Percentiles rank a stretch among this genome's conserved stretches.
phyloP scores from a whole-genome alignment of 1,140 invertebrate genomes.

The Drosophila yakuba region DNA sequence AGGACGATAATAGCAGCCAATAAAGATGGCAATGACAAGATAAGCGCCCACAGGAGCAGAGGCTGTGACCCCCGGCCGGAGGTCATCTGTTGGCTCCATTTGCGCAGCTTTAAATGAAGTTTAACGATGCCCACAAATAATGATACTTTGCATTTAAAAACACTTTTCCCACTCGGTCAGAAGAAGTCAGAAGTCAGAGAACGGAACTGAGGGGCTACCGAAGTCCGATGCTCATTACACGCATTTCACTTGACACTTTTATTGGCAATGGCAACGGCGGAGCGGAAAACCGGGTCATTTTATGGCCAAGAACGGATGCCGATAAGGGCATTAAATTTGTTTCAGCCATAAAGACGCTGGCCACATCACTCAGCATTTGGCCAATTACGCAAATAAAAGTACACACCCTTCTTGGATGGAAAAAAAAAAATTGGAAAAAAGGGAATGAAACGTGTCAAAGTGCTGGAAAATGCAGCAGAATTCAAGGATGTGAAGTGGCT shows the following conservation, averaged over 20 bases:
- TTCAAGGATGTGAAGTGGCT: conserved; percentile 61
- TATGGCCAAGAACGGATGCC: conserved; percentile 71
- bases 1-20: conserved; percentile 73
- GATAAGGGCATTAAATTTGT: conserved; percentile 77
- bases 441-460: conserved; percentile 68
- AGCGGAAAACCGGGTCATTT: conserved; percentile 79
- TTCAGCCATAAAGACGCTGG: conserved; percentile 63
- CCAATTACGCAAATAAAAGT: conserved; percentile 78
- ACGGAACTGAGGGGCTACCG: not conserved
- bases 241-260: conserved; percentile 79
- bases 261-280: conserved; percentile 58
- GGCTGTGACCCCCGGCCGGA: conserved; percentile 35
- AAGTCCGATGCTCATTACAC: conserved; percentile 70
- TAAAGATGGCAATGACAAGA: conserved; percentile 77
- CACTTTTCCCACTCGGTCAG: conserved; percentile 60
- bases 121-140: conserved; percentile 81
- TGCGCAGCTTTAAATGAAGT: conserved; percentile 73
- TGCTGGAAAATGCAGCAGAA: conserved; percentile 69
- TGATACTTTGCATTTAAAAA: conserved; percentile 80
- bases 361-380: conserved; percentile 71
- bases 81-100: conserved; percentile 20
- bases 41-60: conserved; percentile 48
- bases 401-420: not conserved
- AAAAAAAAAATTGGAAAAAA: not conserved
- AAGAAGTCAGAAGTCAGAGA: conserved; percentile 40